phyloP scores from a whole-genome alignment of 2,888 invertebrate species.

The Caenorhabditis afra region DNA sequence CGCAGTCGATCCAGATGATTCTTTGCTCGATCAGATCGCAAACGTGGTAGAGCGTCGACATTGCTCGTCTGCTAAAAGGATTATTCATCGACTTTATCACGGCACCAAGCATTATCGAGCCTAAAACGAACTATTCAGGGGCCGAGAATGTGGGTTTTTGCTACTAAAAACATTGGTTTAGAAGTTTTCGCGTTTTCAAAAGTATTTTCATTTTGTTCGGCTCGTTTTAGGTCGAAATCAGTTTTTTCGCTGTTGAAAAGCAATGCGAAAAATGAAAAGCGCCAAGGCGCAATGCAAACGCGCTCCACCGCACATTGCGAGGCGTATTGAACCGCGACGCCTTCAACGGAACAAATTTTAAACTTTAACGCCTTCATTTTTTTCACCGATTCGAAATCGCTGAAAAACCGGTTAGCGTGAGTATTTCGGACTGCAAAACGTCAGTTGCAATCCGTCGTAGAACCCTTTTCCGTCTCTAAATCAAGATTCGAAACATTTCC shows the following conservation, averaged over 20 bases:
- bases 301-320: conserved; percentile 42
- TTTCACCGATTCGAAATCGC: background rate
- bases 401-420: conserved; percentile 17
- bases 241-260: background rate
- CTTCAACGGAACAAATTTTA: conserved; percentile 36
- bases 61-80: conserved; percentile 37
- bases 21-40: conserved; percentile 53
- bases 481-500: background rate
- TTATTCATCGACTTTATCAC: conserved; percentile 24
- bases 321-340: conserved; percentile 43
- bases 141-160: background rate
- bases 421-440: background rate
- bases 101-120: conserved; percentile 22
- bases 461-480: conserved; percentile 2
- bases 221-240: no score
- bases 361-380: conserved; percentile 17
- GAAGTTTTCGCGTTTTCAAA: no score
- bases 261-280: conserved; percentile 1
- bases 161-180: no score
- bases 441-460: background rate
- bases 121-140: background rate
- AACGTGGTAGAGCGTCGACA: conserved; percentile 44
- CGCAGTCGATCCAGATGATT: conserved; percentile 78
- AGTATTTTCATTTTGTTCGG: no score
- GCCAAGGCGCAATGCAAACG: conserved; percentile 17